phyloP scores from a whole-genome alignment of 1,140 invertebrate genomes.

The Orchesella cincta region DNA sequence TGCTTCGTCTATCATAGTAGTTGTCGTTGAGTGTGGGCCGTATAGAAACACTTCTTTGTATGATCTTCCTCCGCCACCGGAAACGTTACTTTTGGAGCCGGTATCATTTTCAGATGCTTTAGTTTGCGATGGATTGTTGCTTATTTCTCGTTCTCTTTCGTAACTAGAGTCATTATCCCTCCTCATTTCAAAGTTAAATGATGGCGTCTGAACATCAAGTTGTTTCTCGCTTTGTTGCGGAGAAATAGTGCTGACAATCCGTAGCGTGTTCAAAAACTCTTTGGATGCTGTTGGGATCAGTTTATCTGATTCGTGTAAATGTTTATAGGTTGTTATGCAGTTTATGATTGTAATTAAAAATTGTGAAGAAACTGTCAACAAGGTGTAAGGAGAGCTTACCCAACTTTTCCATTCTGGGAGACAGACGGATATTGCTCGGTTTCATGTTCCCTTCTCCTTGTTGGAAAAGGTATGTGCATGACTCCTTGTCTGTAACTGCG shows the following conservation, averaged over 20 bases:
- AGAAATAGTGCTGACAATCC: conserved; percentile 5
- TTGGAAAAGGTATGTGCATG: not conserved
- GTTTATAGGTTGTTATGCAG: not conserved
- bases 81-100: too few species aligned
- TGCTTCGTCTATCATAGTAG: too few species aligned
- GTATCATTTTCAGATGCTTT: too few species aligned
- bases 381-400: not conserved
- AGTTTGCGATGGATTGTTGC: too few species aligned
- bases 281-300: conserved; percentile 4
- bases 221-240: conserved; percentile 1
- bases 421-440: not conserved
- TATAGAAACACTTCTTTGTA: conserved; percentile 12
- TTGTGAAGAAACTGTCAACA: not conserved
- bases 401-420: not conserved
- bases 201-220: not conserved
- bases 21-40: not conserved
- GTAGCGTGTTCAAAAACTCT: not conserved
- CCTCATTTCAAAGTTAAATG: too few species aligned
- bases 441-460: not conserved
- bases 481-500: not conserved
- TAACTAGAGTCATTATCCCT: too few species aligned
- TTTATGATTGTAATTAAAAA: not conserved
- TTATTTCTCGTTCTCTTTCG: too few species aligned
- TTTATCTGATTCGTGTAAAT: conserved; percentile 4
- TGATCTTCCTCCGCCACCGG: too few species aligned